Base-by-base conservation (phyloP, 2,888 invertebrate genomes). In the Ormyrus rosae region DNA sequence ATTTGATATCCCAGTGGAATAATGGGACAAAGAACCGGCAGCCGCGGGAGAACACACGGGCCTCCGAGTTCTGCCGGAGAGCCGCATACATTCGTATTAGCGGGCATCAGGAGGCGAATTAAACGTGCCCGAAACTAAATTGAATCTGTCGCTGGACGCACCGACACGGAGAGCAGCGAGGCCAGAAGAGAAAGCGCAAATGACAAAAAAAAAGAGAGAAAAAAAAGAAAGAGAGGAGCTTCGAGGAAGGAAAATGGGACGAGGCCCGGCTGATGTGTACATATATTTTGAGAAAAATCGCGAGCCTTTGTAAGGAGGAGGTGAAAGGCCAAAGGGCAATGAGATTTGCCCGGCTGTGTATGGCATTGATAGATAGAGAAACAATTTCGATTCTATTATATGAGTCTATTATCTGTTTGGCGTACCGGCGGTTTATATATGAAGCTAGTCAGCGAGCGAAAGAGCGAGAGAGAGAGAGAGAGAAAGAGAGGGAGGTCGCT, bases 381-480 rank as follows among this genome's bases (percentile, higher is more conserved):
- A 89, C 88, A 90, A 90, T 90, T 90, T 89, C 88, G 87, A 90
- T 89, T 90, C 89, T 86, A 90, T 90, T 90, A 89, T 89, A 85
- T 79, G 88, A 89, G 88, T 90, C 88, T 89, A 90, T 89, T 90
- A 90, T 89, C 88, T 89, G 85, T 84, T 83, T 85, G 85, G 85
- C 85, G 85, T 87, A 85, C 88, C 84, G 84, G 83, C 85, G 85
- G 88, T 88, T 8, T 53, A 55, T 75, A 51, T 75, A 80, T 78
- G 78, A 48, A 79, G 73, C 13, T 48, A 70, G 70, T 51, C 61
- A 58, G 71, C 2, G 65, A 76, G 74, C 19, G 34, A 78, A 50
- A 55, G 65, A 77, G 65, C 34, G n/a, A 76, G 72, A 65, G 50
- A 73, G 19, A 10, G 77, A 72, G 61, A 50, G 70, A 67, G 60